A percentile compares a stretch with the other conserved stretches of the same genome.
These are phyloP conservation scores for Disparrhopalites patrizii DNA, from an alignment of 2,888 invertebrate genomes.

Conservation along the genomic window DNA sequence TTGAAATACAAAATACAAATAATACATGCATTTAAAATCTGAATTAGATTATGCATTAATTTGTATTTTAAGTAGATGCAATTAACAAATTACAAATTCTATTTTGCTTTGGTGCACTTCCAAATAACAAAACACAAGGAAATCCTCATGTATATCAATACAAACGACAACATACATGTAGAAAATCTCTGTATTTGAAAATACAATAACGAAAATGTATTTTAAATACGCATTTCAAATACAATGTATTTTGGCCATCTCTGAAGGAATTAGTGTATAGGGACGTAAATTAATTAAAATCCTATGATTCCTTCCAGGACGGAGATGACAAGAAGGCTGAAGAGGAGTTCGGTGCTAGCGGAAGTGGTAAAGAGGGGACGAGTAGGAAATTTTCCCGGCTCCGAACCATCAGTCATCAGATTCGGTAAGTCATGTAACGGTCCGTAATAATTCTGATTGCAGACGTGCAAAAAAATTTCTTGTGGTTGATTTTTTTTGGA, in stretches of 20 bases:
- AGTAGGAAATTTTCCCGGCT: slow-evolving; percentile 62
- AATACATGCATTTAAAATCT: too few relatives aligned
- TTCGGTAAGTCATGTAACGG: slow-evolving; percentile 58
- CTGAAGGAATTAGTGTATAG: not conserved
- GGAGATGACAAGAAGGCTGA: not conserved
- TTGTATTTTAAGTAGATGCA: too few relatives aligned
- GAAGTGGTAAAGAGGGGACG: not conserved
- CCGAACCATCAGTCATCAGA: slow-evolving; percentile 70
- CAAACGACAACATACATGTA: too few relatives aligned
- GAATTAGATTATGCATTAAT: too few relatives aligned
- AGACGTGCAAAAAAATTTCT: too few relatives aligned
- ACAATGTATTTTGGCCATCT: too few relatives aligned
- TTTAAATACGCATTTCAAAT: too few relatives aligned
- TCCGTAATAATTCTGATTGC: not conserved
- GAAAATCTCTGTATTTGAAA: too few relatives aligned
- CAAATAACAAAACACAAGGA: not conserved
- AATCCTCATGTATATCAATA: not conserved
- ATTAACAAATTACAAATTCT: not conserved
- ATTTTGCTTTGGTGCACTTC: too few relatives aligned
- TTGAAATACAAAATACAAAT: too few relatives aligned
- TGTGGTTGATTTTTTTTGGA: too few relatives aligned
- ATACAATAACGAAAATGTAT: not conserved
- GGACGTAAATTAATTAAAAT: not conserved
- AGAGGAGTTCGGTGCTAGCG: not conserved
- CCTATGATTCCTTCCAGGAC: not conserved